phyloP scores from a whole-genome alignment of 1,140 invertebrate genomes.

The Neodiprion lecontei region DNA sequence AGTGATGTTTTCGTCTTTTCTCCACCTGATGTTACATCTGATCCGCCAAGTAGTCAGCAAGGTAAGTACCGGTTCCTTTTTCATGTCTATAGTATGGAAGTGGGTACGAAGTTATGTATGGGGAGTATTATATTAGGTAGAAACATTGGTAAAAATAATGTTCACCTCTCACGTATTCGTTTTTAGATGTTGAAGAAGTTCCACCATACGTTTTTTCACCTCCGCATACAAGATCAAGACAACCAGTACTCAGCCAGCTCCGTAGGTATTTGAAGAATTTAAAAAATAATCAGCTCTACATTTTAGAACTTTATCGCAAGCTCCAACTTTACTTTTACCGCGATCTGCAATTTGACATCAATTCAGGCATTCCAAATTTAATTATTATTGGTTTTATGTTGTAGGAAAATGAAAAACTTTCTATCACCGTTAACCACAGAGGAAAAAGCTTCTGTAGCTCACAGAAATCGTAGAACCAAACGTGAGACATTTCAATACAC shows the following conservation, averaged over 20 bases:
- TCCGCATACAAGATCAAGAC: constrained; percentile 40
- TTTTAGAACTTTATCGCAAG: background rate
- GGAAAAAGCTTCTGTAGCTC: constrained; percentile 8
- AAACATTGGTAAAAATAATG: constrained; percentile 10
- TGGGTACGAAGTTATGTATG: background rate
- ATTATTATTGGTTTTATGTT: constrained; percentile 22
- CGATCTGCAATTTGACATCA: background rate
- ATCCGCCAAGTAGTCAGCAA: constrained; percentile 26
- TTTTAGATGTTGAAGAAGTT: constrained; percentile 38
- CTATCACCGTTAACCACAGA: constrained; percentile 24
- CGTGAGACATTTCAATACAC: background rate
- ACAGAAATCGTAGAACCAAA: constrained; percentile 3
- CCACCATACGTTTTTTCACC: constrained; percentile 48
- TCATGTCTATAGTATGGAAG: too few relatives aligned
- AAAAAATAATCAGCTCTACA: background rate
- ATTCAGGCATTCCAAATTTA: constrained; percentile 10
- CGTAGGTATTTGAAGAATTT: constrained; percentile 36
- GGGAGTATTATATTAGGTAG: background rate
- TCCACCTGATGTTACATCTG: constrained; percentile 30
- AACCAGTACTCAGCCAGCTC: constrained; percentile 27
- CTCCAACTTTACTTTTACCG: background rate
- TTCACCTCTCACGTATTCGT: constrained; percentile 8
- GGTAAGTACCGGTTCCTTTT: constrained; percentile 18
- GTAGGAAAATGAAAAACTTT: constrained; percentile 30
- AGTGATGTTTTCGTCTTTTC: constrained; percentile 40